phyloP scores from a whole-genome alignment of 2,888 invertebrate genomes.

The Heliconius erato region DNA sequence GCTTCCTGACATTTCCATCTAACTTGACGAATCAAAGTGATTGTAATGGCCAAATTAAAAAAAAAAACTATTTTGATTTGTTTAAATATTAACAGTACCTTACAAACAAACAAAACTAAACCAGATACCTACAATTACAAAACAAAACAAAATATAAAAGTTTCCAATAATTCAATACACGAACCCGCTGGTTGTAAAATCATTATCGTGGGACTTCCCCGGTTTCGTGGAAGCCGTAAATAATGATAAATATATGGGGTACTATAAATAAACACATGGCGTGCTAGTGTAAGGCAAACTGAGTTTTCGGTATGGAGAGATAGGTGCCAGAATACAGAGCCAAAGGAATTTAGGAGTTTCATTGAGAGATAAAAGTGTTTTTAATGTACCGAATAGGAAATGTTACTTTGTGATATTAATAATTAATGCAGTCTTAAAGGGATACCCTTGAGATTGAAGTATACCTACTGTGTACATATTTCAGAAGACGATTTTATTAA shows the following conservation, averaged over 20 bases:
- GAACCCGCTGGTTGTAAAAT: conserved; percentile 13
- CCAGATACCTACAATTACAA: neutral
- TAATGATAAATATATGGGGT: conserved; percentile 34
- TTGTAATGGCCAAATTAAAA: no score
- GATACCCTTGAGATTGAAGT: neutral
- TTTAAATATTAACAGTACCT: no score
- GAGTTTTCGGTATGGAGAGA: neutral
- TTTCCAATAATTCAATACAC: conserved; percentile 11
- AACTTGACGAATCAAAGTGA: no score
- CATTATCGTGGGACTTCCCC: conserved; percentile 44
- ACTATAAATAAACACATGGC: neutral
- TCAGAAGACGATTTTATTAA: neutral
- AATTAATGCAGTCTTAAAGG: conserved; percentile 3
- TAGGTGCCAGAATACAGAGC: conserved; percentile 6
- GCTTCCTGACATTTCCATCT: no score
- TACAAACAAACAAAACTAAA: neutral
- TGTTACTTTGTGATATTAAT: conserved; percentile 2
- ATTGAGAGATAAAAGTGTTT: conserved; percentile 21
- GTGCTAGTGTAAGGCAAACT: neutral
- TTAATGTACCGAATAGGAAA: conserved; percentile 3
- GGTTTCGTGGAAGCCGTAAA: conserved; percentile 42
- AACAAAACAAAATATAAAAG: neutral
- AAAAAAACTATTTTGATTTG: no score
- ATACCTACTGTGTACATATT: neutral
- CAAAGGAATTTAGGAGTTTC: neutral